Conservation (phyloP, 2,113 vertebrate species). For the Alces alces region DNA sequence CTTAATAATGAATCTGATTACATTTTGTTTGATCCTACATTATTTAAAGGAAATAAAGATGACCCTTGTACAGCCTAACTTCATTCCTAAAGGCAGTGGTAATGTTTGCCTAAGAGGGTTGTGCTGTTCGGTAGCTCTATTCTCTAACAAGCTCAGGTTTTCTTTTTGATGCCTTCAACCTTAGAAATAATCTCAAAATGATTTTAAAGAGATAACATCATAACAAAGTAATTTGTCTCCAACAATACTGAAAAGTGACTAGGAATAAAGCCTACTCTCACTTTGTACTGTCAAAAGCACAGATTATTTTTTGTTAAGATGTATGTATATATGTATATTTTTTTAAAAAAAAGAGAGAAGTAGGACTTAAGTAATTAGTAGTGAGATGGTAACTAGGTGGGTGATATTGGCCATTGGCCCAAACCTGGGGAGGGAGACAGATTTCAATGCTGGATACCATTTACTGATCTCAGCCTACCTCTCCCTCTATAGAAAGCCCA, state of each 20-base stretch:
- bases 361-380: background rate
- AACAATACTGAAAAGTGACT: too few species aligned
- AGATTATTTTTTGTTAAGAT: background rate
- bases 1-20: background rate
- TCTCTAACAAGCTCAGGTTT: background rate
- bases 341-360: background rate
- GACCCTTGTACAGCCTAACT: background rate
- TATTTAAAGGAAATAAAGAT: background rate
- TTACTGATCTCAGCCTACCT: background rate
- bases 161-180: background rate
- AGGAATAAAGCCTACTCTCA: background rate
- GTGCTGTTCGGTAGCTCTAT: background rate
- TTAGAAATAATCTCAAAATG: background rate
- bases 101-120: background rate
- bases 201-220: background rate
- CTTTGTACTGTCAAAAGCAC: background rate
- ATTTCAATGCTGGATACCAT: too few species aligned
- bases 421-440: too few species aligned
- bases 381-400: too few species aligned
- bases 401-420: background rate
- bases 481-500: background rate
- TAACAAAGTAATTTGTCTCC: background rate
- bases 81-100: background rate
- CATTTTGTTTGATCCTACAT: background rate
- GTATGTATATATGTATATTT: background rate